Evolutionary conservation across 2,888 invertebrate genomes (phyloP).

Genomic region (Apomyelois bistriatella): DNA sequence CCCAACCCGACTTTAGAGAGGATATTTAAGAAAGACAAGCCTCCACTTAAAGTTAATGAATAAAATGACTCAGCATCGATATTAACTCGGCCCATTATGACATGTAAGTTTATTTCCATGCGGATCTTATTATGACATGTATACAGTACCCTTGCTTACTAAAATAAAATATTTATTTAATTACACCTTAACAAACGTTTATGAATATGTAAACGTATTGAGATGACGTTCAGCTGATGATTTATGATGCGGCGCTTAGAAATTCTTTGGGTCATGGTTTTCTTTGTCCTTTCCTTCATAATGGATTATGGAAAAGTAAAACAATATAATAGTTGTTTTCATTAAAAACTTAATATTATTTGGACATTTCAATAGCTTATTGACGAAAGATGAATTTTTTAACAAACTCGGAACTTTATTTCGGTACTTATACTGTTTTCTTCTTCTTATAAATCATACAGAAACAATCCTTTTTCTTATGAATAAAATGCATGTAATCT

Average conservation of each 20-base stretch:
- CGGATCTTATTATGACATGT: constrained; percentile 29
- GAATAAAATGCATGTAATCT: too few species aligned
- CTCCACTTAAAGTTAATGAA: not conserved
- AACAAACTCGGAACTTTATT: too few species aligned
- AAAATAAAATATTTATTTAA: constrained; percentile 36
- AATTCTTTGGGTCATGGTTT: constrained; percentile 5
- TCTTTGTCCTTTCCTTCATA: not conserved
- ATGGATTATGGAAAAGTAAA: not conserved
- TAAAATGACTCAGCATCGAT: constrained; percentile 24
- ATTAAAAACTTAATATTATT: too few species aligned
- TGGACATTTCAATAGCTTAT: too few species aligned
- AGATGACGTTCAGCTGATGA: constrained; percentile 7
- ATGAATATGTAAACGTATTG: constrained; percentile 22
- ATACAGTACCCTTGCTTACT: constrained; percentile 31
- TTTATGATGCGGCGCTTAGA: not conserved
- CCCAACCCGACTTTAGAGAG: not conserved
- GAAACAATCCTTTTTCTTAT: too few species aligned
- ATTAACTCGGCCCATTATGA: constrained; percentile 24
- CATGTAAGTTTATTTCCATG: constrained; percentile 28
- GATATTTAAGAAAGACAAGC: not conserved
- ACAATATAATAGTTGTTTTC: not conserved
- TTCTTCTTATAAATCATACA: too few species aligned
- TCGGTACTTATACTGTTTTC: too few species aligned
- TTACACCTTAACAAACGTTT: constrained; percentile 22
- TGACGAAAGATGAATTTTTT: too few species aligned